These are phyloP conservation scores for Ovis canadensis DNA, from an alignment of 2,113 vertebrate species.

Conservation along the genomic window DNA sequence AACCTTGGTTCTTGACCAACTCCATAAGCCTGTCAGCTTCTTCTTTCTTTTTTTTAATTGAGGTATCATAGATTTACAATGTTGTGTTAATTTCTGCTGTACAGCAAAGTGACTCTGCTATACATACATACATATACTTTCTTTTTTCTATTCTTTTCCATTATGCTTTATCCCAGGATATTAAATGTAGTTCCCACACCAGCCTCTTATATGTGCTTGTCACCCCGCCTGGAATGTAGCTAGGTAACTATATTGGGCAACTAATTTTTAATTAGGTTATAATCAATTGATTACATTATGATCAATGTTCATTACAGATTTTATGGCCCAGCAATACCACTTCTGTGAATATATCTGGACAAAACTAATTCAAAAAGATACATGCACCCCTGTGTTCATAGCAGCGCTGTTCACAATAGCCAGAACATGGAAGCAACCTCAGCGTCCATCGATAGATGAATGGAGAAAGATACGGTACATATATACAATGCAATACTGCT, in stretches of 20 bases:
- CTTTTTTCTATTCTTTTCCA: not conserved
- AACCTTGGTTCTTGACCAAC: no score
- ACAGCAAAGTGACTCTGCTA: not conserved
- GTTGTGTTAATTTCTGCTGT: not conserved
- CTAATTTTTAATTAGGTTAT: slow-evolving; percentile 3
- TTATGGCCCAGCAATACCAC: not conserved
- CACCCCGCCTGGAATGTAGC: not conserved
- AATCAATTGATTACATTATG: not conserved
- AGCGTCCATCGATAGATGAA: not conserved
- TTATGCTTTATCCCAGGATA: not conserved
- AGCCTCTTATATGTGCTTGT: not conserved
- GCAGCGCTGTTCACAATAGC: not conserved
- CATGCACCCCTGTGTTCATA: not conserved
- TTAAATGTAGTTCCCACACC: not conserved
- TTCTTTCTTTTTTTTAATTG: not conserved
- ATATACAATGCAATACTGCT: not conserved
- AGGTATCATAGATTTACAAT: not conserved
- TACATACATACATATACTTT: not conserved
- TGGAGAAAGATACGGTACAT: not conserved
- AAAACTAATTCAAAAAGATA: not conserved
- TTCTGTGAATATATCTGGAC: not conserved
- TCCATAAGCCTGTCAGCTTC: not conserved
- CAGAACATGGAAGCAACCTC: not conserved
- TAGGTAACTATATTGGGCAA: not conserved
- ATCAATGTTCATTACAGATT: not conserved